These are phyloP conservation scores for Calcarius lapponicus DNA, from an alignment of 2,797 vertebrate genomes.

Conservation along the genomic window DNA sequence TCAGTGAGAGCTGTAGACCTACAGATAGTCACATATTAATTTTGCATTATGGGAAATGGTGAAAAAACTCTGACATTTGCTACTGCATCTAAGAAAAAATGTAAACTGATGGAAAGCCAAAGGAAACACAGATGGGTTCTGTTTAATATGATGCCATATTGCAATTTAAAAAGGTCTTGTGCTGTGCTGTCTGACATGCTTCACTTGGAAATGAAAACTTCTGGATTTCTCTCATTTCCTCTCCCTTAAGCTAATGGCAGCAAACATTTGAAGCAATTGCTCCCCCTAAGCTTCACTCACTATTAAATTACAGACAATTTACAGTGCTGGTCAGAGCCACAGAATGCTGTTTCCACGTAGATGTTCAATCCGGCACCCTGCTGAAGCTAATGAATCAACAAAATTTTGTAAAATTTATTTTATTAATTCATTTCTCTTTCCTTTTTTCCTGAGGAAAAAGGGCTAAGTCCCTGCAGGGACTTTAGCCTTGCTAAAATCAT, in stretches of 20 bases:
- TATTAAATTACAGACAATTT: constrained; percentile 21
- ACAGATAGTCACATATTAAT: not conserved
- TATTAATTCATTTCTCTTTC: not conserved
- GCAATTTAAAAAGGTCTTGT: constrained; percentile 17
- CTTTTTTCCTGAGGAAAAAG: not conserved
- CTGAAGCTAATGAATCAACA: not conserved
- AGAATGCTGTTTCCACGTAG: not conserved
- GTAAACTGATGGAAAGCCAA: constrained; percentile 13
- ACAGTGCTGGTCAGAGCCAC: not conserved
- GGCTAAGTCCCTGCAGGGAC: not conserved
- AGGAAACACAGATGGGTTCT: constrained; percentile 25
- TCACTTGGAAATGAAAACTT: constrained; percentile 34
- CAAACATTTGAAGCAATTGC: constrained; percentile 18
- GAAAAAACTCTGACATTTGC: not conserved
- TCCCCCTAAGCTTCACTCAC: not conserved
- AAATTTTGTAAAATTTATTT: not conserved
- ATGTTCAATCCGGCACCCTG: not conserved
- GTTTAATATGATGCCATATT: constrained; percentile 17
- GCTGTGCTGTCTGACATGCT: constrained; percentile 1
- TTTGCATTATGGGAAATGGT: not conserved
- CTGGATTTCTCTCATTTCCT: constrained; percentile 19
- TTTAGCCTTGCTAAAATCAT: not conserved
- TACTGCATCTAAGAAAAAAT: constrained; percentile 5
- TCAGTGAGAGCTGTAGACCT: not conserved
- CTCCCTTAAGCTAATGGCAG: constrained; percentile 6